These are phyloP conservation scores for Ibidorhyncha struthersii DNA, from an alignment of 2,113 vertebrate species.

Conservation along the genomic window DNA sequence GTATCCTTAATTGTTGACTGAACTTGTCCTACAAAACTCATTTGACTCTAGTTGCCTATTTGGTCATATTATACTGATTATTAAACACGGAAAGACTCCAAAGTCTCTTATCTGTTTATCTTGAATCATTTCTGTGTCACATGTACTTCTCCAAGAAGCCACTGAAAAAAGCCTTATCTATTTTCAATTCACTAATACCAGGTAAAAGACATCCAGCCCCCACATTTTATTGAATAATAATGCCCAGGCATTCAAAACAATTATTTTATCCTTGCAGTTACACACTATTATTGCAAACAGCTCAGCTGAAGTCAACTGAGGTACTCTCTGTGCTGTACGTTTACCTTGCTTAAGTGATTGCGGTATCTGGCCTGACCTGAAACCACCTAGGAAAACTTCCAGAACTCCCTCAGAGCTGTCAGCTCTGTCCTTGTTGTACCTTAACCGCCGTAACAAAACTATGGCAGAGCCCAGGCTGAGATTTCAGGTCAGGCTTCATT, in stretches of 20 bases:
- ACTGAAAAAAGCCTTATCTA: background rate
- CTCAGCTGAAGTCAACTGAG: background rate
- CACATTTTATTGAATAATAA: background rate
- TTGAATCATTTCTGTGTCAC: background rate
- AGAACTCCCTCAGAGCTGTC: background rate
- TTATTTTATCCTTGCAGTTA: background rate
- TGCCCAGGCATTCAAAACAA: background rate
- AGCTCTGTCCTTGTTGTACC: background rate
- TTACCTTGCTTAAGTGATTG: background rate
- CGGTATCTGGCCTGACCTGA: background rate
- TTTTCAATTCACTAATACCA: background rate
- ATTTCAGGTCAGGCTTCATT: background rate
- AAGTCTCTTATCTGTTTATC: background rate
- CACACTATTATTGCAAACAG: background rate
- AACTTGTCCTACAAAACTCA: background rate
- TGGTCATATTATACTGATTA: background rate
- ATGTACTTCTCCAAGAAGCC: background rate
- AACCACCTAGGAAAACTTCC: background rate
- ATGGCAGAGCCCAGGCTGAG: background rate
- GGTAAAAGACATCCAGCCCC: background rate
- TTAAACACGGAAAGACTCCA: background rate
- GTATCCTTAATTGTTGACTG: background rate
- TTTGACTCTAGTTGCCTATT: background rate
- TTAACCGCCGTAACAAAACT: background rate
- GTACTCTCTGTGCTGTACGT: background rate